These are phyloP conservation scores for Desmodus rotundus DNA, from an alignment of 2,113 vertebrate species.

Conservation along the genomic window DNA sequence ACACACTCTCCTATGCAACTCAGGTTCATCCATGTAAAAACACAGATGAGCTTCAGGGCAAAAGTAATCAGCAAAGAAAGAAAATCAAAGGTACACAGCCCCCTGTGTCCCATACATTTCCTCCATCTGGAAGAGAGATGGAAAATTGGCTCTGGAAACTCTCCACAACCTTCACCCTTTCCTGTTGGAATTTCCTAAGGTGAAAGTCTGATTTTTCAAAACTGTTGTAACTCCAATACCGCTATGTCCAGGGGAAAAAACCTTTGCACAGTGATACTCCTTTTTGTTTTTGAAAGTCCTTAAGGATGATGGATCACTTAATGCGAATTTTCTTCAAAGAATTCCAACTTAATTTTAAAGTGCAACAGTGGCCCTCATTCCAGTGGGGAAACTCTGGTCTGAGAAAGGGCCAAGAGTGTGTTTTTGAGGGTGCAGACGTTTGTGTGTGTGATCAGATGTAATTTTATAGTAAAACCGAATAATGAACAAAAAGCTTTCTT, in stretches of 20 bases:
- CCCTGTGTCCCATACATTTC: neutral
- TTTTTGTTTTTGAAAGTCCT: neutral
- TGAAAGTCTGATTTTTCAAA: neutral
- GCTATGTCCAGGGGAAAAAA: neutral
- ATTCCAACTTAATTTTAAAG: neutral
- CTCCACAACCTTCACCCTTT: conserved; percentile 19
- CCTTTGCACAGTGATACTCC: neutral
- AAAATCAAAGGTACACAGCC: conserved; percentile 2
- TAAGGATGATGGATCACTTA: conserved; percentile 33
- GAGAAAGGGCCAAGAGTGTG: neutral
- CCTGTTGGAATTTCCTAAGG: conserved; percentile 41
- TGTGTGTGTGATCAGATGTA: neutral
- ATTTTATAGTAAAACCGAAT: conserved; percentile 35
- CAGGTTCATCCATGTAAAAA: neutral
- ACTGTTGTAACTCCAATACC: conserved; percentile 32
- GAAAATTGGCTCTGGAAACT: conserved; percentile 6
- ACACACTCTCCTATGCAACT: too few relatives aligned
- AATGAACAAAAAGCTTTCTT: neutral
- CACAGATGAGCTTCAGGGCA: neutral
- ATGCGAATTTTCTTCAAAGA: conserved; percentile 11
- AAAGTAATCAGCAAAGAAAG: neutral
- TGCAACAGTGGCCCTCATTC: neutral
- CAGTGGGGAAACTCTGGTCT: neutral
- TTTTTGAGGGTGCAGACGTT: neutral
- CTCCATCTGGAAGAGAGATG: conserved; percentile 20